phyloP scores from a whole-genome alignment of 2,888 invertebrate species.

The Sclerodermus sp. region DNA sequence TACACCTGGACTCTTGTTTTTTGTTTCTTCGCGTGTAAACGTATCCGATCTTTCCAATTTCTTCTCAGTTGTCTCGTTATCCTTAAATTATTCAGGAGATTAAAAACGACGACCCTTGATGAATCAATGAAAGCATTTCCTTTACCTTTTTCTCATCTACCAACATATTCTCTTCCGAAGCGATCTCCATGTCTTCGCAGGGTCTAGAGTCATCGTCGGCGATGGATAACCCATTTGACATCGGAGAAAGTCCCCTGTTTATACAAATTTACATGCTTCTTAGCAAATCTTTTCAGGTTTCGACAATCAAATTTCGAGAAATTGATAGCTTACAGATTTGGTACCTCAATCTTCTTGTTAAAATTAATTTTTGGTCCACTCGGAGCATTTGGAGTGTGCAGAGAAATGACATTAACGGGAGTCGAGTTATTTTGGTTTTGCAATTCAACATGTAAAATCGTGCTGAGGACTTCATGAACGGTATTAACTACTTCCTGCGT shows the following conservation, averaged over 20 bases:
- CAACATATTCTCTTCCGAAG: background rate
- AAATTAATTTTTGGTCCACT: conserved; percentile 17
- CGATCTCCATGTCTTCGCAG: background rate
- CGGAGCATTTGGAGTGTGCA: conserved; percentile 22
- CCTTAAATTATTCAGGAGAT: too few species aligned
- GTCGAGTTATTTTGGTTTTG: conserved; percentile 3
- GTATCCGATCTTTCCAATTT: conserved; percentile 24
- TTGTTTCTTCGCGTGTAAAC: conserved; percentile 15
- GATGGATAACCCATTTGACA: too few species aligned
- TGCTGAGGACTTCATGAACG: conserved; percentile 9
- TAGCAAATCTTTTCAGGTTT: too few species aligned
- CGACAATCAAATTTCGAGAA: too few species aligned
- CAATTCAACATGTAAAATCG: too few species aligned
- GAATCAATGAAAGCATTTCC: too few species aligned
- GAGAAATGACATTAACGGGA: conserved; percentile 18
- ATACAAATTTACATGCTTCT: too few species aligned
- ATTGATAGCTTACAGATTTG: too few species aligned
- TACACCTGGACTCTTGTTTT: background rate
- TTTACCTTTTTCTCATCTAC: conserved; percentile 7
- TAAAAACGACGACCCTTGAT: too few species aligned
- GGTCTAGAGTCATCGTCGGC: background rate
- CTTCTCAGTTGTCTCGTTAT: too few species aligned
- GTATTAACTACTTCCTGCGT: conserved; percentile 12
- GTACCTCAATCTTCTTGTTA: conserved; percentile 6
- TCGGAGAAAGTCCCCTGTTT: too few species aligned